A percentile compares a stretch with the other conserved stretches of the same genome.
phyloP scores from a whole-genome alignment of 1,140 invertebrate species.

The Phymorhynchus buccinoides region DNA sequence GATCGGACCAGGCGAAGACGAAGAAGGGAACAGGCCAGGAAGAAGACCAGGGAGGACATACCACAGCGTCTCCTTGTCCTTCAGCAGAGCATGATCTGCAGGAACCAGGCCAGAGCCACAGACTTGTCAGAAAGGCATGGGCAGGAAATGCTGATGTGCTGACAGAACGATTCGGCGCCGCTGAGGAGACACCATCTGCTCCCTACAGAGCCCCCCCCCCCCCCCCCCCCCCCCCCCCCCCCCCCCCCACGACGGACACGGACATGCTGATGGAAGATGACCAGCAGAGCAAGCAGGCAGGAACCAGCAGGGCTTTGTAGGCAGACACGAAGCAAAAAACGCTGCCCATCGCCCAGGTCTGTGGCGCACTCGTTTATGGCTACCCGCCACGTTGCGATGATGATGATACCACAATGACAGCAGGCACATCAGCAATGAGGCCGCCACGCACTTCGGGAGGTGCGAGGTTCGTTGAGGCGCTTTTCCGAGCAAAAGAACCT shows the following conservation, averaged over 20 bases:
- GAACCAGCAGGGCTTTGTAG: neutral
- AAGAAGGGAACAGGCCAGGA: conserved; percentile 70
- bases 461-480: neutral
- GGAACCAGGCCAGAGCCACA: conserved; percentile 77
- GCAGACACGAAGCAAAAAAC: conserved; percentile 21
- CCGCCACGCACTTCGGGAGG: neutral
- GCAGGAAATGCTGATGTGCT: conserved; percentile 45
- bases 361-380: neutral
- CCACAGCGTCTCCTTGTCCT: conserved; percentile 57
- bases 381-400: neutral
- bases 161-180: neutral
- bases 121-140: conserved; percentile 75
- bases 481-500: neutral
- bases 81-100: conserved; percentile 72
- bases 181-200: too few species aligned
- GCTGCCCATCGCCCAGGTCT: conserved; percentile 12
- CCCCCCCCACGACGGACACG: neutral
- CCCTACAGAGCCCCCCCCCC: neutral
- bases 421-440: neutral
- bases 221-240: too few species aligned
- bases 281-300: conserved; percentile 16
- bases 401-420: neutral
- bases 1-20: conserved; percentile 55
- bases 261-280: neutral
- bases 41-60: conserved; percentile 72